Base-by-base conservation (phyloP, 1,140 invertebrate genomes). In the Drosophila persimilis region DNA sequence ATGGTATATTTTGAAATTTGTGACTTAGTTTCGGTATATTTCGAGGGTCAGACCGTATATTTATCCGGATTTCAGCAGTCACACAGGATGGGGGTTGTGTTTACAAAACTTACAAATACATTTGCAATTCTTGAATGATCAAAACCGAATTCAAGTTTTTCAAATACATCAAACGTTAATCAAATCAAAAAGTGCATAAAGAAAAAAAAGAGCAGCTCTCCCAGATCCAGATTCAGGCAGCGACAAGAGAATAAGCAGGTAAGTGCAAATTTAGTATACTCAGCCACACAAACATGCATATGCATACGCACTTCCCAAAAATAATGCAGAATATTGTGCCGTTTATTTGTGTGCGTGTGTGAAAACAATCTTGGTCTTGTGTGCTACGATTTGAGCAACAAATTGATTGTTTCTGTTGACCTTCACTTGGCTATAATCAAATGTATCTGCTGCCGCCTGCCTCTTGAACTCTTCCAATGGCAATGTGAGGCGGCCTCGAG, bases 401-500 rank as follows among this genome's bases (percentile, higher is more conserved):
- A 53, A 39, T 35, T 17, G 46, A 67, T 73, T 76, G n/a, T 81
- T 72, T 78, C 77, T 73, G 79, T 55, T 77, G 78, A 81, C 79
- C 78, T 81, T 81, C 79, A 70, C 53, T 39, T 39, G 35, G 35
- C 35, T 39, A 39, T 64, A 77, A 73, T 77, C 79, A 64, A 77
- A 80, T 57, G 63, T 46, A 75, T 73, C 62, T 52, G 57, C 29
- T 41, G 50, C 51, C 63, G 58, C 56, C 69, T 60, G 45, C 63
- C 65, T 66, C 64, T 71, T 85, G 83, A 86, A 86, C 81, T 86
- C 70, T 72, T 74, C 77, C 81, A 86, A 86, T 86, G 81, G 58
- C 70, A 74, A 39, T n/a, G 11, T 58, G 59, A 63, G 58, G 52
- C 72, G 67, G 76, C 78, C 78, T 81, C 78, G 78, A 24, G 57